Evolutionary conservation across 2,113 vertebrate genomes (phyloP).

Genomic region (Hepsetus odoe): DNA sequence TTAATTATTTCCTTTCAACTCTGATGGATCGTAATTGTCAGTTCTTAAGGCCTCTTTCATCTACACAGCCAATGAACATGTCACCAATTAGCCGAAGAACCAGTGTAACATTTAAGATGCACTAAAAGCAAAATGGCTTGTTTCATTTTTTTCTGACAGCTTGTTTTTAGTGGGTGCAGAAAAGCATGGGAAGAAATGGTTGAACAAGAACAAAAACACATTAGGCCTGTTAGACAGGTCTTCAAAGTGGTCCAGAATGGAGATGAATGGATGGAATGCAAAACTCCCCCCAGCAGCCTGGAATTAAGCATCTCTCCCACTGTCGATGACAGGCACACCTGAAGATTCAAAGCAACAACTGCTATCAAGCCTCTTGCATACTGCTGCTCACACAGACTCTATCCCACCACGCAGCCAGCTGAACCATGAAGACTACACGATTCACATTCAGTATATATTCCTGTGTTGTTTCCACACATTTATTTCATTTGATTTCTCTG

Average conservation of each 20-base stretch:
- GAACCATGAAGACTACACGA: neutral
- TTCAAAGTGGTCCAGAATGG: conserved; percentile 43
- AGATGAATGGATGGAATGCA: conserved; percentile 48
- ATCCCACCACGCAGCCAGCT: too few relatives aligned
- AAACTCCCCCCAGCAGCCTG: conserved; percentile 28
- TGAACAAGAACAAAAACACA: conserved; percentile 42
- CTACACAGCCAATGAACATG: conserved; percentile 17
- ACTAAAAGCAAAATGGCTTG: conserved; percentile 8
- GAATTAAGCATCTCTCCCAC: conserved; percentile 41
- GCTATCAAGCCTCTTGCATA: neutral
- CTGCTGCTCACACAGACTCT: neutral
- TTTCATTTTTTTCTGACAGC: conserved; percentile 36
- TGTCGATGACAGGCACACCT: conserved; percentile 33
- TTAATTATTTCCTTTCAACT: conserved; percentile 45
- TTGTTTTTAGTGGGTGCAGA: conserved; percentile 19
- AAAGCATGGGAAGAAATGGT: conserved; percentile 19
- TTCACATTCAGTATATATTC: neutral
- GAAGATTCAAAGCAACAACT: conserved; percentile 11
- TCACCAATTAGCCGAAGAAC: conserved; percentile 33
- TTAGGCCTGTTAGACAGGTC: conserved; percentile 50
- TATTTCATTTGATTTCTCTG: too few relatives aligned
- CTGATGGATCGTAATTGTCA: conserved; percentile 36
- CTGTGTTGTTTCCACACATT: too few relatives aligned
- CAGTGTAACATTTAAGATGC: conserved; percentile 18
- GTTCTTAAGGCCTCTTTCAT: conserved; percentile 36